These are phyloP conservation scores for Coenonympha glycerion DNA, from an alignment of 2,888 invertebrate species.

Conservation along the genomic window DNA sequence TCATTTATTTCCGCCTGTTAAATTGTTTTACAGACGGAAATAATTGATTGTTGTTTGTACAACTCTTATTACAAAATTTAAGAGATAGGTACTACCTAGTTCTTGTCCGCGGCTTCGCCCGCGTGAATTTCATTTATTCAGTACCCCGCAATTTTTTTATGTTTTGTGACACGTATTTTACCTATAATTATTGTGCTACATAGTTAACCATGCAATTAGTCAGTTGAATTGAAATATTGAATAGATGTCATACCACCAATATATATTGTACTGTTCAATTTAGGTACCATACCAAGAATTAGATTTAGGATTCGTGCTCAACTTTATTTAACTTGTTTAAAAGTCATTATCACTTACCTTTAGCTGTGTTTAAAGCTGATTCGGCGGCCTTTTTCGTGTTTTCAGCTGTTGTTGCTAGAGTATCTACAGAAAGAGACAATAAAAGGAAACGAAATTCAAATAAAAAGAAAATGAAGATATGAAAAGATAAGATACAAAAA, in stretches of 20 bases:
- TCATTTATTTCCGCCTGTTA: no score
- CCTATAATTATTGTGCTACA: neutral
- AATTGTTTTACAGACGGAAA: no score
- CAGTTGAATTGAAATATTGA: neutral
- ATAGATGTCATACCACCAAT: neutral
- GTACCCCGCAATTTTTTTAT: neutral
- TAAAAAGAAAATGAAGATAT: slow-evolving; percentile 22
- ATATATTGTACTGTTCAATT: neutral
- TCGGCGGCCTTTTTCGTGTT: slow-evolving; percentile 68
- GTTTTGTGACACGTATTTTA: neutral
- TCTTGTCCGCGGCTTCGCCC: neutral
- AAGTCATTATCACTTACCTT: slow-evolving; percentile 48
- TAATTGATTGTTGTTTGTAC: no score
- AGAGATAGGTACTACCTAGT: neutral
- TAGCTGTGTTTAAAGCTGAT: slow-evolving; percentile 59
- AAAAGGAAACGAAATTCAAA: slow-evolving; percentile 15
- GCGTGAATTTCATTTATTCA: neutral
- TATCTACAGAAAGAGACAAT: slow-evolving; percentile 44
- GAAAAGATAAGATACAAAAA: slow-evolving; percentile 6
- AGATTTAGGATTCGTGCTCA: neutral
- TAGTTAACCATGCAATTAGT: slow-evolving; percentile 4
- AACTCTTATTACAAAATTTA: no score
- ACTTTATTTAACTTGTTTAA: neutral
- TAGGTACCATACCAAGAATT: neutral
- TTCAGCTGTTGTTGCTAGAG: slow-evolving; percentile 58